Conservation (phyloP, 1,140 invertebrate species). For the Drosophila miranda region DNA sequence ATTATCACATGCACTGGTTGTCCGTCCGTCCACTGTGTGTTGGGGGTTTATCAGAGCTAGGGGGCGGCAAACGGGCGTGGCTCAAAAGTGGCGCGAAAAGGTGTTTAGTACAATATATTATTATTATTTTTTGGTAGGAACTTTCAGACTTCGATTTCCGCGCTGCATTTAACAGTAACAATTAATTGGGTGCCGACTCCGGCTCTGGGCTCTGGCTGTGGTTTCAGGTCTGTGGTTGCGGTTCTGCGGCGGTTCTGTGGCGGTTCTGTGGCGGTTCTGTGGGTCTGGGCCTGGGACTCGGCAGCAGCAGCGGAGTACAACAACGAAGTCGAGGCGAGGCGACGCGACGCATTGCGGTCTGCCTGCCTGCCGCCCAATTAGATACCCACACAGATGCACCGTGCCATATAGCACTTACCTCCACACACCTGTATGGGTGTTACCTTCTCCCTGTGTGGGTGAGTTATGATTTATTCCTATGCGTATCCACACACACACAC, state of each 20-base stretch:
- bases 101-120: not conserved
- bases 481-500: no score
- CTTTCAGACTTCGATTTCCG: constrained; percentile 30
- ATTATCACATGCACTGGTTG: constrained; percentile 62
- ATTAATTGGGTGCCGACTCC: constrained; percentile 49
- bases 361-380: constrained; percentile 74
- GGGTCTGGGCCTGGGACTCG: constrained; percentile 12
- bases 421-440: constrained; percentile 49
- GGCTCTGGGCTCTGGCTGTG: constrained; percentile 12
- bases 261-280: constrained; percentile 7
- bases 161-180: constrained; percentile 57
- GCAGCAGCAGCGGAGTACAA: constrained; percentile 43
- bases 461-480: constrained; percentile 79
- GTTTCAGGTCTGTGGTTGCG: constrained; percentile 3
- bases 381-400: constrained; percentile 55
- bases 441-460: constrained; percentile 32
- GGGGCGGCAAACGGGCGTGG: not conserved
- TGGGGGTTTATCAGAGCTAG: constrained; percentile 6
- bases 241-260: no score
- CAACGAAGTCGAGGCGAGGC: constrained; percentile 35
- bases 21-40: constrained; percentile 21
- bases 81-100: constrained; percentile 29
- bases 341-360: constrained; percentile 64
- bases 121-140: not conserved
- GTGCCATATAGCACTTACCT: constrained; percentile 40